phyloP scores from a whole-genome alignment of 2,797 vertebrate genomes.

The Knipowitschia caucasica region DNA sequence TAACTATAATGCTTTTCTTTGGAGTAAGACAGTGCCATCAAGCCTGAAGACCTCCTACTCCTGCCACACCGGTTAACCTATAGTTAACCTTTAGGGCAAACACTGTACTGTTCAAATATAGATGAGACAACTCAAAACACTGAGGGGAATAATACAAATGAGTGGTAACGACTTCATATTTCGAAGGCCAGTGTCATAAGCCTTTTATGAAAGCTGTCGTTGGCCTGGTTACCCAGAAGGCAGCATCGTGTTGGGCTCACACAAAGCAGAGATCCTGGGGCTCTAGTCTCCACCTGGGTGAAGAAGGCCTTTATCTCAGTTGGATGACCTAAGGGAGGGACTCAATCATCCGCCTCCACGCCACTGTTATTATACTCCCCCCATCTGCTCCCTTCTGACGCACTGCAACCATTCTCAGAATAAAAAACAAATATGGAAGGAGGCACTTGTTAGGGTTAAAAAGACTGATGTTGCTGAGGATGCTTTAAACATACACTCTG shows the following conservation, averaged over 20 bases:
- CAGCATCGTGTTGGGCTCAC: slow-evolving; percentile 28
- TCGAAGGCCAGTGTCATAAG: neutral
- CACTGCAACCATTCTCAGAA: neutral
- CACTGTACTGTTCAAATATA: too few relatives aligned
- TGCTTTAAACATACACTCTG: too few relatives aligned
- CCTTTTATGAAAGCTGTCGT: slow-evolving; percentile 17
- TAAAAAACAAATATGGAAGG: slow-evolving; percentile 1
- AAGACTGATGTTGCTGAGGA: too few relatives aligned
- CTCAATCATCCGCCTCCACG: slow-evolving; percentile 23
- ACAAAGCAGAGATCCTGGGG: slow-evolving; percentile 17
- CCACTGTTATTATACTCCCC: slow-evolving; percentile 18
- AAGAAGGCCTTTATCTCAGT: slow-evolving; percentile 50
- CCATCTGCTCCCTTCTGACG: slow-evolving; percentile 46
- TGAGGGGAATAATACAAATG: too few relatives aligned
- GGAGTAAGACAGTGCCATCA: neutral
- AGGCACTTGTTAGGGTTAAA: too few relatives aligned
- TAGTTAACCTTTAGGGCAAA: too few relatives aligned
- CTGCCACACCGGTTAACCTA: too few relatives aligned
- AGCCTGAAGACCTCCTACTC: too few relatives aligned
- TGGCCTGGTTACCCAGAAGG: slow-evolving; percentile 29
- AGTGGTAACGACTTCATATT: neutral
- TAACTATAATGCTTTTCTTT: neutral
- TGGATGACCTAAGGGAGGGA: slow-evolving; percentile 43
- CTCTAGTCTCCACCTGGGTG: slow-evolving; percentile 46
- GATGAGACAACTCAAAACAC: too few relatives aligned